Conservation (phyloP, 2,888 invertebrate genomes). For the Elaeidobius kamerunicus region DNA sequence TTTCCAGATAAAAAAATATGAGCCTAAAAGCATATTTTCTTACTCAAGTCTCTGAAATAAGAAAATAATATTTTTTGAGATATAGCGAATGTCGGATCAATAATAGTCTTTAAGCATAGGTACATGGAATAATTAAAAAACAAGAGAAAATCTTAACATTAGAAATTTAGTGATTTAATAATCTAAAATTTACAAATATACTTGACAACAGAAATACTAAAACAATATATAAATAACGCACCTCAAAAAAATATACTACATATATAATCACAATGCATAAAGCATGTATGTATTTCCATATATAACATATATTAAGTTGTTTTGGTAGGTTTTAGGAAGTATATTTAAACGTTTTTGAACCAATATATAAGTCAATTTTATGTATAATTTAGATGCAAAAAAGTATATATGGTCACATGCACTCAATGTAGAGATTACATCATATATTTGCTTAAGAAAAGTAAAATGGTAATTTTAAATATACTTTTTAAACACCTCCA, state of each 20-base stretch:
- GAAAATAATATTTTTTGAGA: too few species aligned
- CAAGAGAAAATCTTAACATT: neutral
- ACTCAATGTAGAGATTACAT: neutral
- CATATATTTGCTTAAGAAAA: neutral
- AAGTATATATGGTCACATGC: too few species aligned
- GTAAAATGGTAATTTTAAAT: neutral
- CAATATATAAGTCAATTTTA: neutral
- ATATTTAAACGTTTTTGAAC: slow-evolving; percentile 8
- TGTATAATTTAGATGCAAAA: too few species aligned
- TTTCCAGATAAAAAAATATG: too few species aligned
- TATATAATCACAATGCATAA: slow-evolving; percentile 26
- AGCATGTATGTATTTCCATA: slow-evolving; percentile 17
- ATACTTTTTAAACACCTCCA: neutral
- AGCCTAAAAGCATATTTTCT: too few species aligned
- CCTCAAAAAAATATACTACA: slow-evolving; percentile 26
- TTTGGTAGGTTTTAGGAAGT: slow-evolving; percentile 4
- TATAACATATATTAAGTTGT: slow-evolving; percentile 15
- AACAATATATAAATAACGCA: slow-evolving; percentile 24
- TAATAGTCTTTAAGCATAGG: neutral
- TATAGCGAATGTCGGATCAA: too few species aligned
- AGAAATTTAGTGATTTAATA: slow-evolving; percentile 10
- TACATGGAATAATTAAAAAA: neutral
- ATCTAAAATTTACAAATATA: slow-evolving; percentile 25
- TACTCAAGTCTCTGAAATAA: too few species aligned
- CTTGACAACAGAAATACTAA: slow-evolving; percentile 20